Percentiles rank a stretch among this genome's conserved stretches.
Evolutionary conservation across 1,140 invertebrate species (phyloP).

Genomic region (Saccostrea cuccullata): DNA sequence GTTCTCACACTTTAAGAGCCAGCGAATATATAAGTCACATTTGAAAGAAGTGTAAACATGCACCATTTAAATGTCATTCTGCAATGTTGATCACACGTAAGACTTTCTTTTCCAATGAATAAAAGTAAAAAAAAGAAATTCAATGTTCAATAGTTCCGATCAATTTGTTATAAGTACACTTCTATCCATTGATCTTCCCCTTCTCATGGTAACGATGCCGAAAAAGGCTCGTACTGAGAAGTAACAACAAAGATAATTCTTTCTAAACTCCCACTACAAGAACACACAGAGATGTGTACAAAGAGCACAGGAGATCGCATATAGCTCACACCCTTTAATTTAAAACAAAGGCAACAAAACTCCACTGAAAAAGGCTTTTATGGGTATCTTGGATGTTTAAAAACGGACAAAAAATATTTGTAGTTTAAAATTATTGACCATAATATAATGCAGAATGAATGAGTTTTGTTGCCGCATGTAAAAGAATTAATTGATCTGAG

Average conservation of each 20-base stretch:
- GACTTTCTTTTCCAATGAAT: background rate
- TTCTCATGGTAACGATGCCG: background rate
- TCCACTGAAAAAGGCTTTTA: background rate
- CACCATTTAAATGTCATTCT: conserved; percentile 25
- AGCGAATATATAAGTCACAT: background rate
- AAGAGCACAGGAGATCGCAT: background rate
- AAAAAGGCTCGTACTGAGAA: background rate
- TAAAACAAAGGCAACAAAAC: conserved; percentile 13
- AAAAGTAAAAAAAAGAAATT: conserved; percentile 13
- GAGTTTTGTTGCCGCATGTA: background rate
- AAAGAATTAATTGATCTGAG: conserved; percentile 16
- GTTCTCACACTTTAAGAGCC: background rate
- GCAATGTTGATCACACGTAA: background rate
- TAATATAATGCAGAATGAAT: background rate
- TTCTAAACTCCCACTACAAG: background rate
- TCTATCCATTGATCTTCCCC: conserved; percentile 1
- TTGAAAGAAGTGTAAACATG: background rate
- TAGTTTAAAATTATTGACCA: conserved; percentile 30
- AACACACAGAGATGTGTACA: background rate
- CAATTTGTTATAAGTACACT: background rate
- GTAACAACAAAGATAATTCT: background rate
- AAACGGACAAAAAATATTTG: background rate
- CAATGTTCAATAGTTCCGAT: background rate
- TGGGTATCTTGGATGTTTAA: background rate
- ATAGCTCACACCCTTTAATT: conserved; percentile 19